Conservation (phyloP, 2,113 vertebrate species). For the Phodopus roborovskii region DNA sequence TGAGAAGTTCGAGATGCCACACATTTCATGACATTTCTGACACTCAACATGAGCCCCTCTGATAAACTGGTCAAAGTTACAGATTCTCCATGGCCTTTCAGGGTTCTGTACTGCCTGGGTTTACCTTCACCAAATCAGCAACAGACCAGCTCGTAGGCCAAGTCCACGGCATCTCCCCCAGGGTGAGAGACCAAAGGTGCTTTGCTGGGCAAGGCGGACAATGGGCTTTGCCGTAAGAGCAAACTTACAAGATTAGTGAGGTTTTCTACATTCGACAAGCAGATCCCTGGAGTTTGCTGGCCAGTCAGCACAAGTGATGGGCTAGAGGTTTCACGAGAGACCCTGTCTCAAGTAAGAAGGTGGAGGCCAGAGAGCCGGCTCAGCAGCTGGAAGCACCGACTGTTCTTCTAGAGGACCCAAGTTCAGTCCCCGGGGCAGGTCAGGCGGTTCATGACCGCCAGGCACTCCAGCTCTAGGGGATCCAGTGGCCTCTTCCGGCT, state of each 20-base stretch:
- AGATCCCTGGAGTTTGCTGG: neutral
- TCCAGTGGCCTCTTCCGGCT: neutral
- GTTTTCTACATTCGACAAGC: neutral
- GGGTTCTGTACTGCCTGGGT: neutral
- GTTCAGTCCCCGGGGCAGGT: neutral
- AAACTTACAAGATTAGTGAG: neutral
- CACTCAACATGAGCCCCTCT: neutral
- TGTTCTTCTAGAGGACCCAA: neutral
- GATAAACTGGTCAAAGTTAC: neutral
- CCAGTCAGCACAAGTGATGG: neutral
- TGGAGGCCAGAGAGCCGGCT: neutral
- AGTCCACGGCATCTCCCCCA: neutral
- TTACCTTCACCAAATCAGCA: neutral
- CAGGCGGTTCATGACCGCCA: neutral
- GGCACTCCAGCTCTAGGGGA: neutral
- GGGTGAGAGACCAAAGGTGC: neutral
- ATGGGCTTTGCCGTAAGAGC: neutral
- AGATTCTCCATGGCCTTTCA: neutral
- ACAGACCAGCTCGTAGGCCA: neutral
- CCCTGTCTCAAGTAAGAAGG: too few relatives aligned
- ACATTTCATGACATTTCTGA: neutral
- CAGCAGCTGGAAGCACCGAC: neutral
- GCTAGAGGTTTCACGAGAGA: neutral
- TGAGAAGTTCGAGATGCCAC: constrained; percentile 10
- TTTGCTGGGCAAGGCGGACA: neutral